These are phyloP conservation scores for Platyrinchus mystaceus DNA, from an alignment of 2,797 vertebrate species.

Conservation along the genomic window DNA sequence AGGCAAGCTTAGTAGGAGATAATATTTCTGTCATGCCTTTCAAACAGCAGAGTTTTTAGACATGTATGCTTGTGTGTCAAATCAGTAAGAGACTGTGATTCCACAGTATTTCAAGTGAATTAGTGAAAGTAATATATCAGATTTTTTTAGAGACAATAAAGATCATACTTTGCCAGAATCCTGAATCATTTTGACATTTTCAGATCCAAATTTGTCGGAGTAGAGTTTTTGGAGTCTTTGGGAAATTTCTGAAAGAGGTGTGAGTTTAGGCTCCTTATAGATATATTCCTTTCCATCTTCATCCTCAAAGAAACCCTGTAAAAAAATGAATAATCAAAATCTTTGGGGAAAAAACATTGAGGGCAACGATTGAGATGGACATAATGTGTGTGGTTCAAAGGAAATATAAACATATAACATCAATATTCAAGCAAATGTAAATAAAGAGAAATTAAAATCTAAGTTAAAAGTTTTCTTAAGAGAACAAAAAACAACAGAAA, in stretches of 20 bases:
- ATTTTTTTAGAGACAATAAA: background rate
- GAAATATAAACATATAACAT: slow-evolving; percentile 46
- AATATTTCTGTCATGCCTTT: background rate
- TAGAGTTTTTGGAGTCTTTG: slow-evolving; percentile 96
- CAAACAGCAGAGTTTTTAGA: background rate
- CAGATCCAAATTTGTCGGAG: slow-evolving; percentile 96
- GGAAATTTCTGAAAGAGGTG: slow-evolving; percentile 94
- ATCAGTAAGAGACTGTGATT: background rate
- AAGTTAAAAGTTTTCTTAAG: background rate
- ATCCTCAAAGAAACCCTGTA: slow-evolving; percentile 97
- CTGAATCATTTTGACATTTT: slow-evolving; percentile 99
- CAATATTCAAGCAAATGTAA: slow-evolving; percentile 51
- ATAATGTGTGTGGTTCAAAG: background rate
- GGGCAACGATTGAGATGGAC: background rate
- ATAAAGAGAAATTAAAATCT: slow-evolving; percentile 34
- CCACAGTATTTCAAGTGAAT: background rate
- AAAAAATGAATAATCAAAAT: slow-evolving; percentile 40
- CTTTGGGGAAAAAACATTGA: background rate
- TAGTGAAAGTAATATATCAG: background rate
- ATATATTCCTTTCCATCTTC: slow-evolving; percentile 99
- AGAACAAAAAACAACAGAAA: background rate
- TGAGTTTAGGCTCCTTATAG: slow-evolving; percentile 98
- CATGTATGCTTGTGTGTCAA: background rate
- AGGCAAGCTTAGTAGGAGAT: background rate
- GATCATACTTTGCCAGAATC: slow-evolving; percentile 91